Percentiles rank a stretch among this genome's conserved stretches.
Evolutionary conservation across 2,888 invertebrate genomes (phyloP).

Genomic region (Eupithecia dodoneata): DNA sequence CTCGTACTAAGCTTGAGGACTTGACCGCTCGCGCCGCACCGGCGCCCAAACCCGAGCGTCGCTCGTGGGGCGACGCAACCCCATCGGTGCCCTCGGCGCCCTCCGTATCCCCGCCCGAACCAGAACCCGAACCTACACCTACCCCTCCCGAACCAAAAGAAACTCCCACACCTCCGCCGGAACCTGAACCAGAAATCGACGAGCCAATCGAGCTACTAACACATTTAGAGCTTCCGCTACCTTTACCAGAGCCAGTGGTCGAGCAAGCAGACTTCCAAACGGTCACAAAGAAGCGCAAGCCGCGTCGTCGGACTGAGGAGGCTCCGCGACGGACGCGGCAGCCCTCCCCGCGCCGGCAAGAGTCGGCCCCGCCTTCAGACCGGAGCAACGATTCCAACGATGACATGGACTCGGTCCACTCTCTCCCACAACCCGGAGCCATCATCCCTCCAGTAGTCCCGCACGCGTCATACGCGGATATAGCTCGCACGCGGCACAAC

Average conservation of each 20-base stretch:
- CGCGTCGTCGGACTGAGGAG: conserved; percentile 87
- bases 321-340: conserved; percentile 58
- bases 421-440: conserved; percentile 83
- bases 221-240: conserved; percentile 21
- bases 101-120: conserved; percentile 44
- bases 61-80: conserved; percentile 88
- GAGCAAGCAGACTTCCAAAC: conserved; percentile 91
- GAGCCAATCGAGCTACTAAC: conserved; percentile 59
- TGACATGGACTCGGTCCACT: conserved; percentile 93
- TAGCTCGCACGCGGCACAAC: conserved; percentile 85
- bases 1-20: conserved; percentile 89
- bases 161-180: conserved; percentile 31
- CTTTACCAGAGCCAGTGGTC: conserved; percentile 47
- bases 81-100: conserved; percentile 64
- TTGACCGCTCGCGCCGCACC: conserved; percentile 79
- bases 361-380: conserved; percentile 90
- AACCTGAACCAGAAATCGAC: conserved; percentile 69
- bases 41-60: conserved; percentile 77
- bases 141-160: conserved; percentile 7
- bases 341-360: conserved; percentile 83
- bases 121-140: conserved; percentile 33
- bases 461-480: conserved; percentile 91
- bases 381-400: conserved; percentile 92
- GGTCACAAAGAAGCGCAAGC: conserved; percentile 92
- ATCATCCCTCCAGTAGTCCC: conserved; percentile 85